Evolutionary conservation across 2,113 vertebrate species (phyloP).

Genomic region (Prunella fulvescens): DNA sequence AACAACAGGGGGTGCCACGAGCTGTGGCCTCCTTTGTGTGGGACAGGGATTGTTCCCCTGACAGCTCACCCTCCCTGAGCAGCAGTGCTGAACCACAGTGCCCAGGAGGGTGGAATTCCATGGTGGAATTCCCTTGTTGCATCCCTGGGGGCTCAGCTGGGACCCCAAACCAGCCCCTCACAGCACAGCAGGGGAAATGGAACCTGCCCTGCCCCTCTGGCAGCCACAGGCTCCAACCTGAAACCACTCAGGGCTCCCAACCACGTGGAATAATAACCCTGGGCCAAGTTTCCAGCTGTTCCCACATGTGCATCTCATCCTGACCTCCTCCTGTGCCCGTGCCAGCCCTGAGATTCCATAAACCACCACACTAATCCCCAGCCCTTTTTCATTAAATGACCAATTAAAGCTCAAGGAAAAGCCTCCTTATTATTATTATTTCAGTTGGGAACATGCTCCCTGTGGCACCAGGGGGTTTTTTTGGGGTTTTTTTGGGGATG

Average conservation of each 20-base stretch:
- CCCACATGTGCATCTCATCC: constrained; percentile 50
- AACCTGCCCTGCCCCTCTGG: background rate
- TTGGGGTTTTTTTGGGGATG: background rate
- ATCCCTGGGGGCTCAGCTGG: rapidly evolving
- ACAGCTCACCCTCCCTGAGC: background rate
- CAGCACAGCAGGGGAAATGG: rapidly evolving
- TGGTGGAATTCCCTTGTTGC: rapidly evolving
- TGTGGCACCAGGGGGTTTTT: background rate
- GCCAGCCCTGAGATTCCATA: constrained; percentile 40
- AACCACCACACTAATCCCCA: constrained; percentile 40
- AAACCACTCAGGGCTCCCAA: background rate
- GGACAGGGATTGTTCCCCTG: background rate
- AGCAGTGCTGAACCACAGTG: rapidly evolving
- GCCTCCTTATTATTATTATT: constrained; percentile 22
- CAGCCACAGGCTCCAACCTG: background rate
- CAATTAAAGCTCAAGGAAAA: constrained; percentile 53
- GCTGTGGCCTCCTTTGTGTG: background rate
- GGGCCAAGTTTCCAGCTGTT: constrained; percentile 62
- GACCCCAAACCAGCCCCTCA: background rate
- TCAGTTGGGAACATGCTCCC: constrained; percentile 29
- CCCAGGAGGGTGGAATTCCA: background rate
- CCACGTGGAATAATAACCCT: constrained; percentile 2
- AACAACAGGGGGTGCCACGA: background rate
- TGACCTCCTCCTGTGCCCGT: constrained; percentile 21
- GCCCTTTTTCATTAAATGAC: constrained; percentile 58